Percentiles rank a stretch among this genome's conserved stretches.
Conservation (phyloP, 2,797 vertebrate genomes). For the Argyrosomus regius region DNA sequence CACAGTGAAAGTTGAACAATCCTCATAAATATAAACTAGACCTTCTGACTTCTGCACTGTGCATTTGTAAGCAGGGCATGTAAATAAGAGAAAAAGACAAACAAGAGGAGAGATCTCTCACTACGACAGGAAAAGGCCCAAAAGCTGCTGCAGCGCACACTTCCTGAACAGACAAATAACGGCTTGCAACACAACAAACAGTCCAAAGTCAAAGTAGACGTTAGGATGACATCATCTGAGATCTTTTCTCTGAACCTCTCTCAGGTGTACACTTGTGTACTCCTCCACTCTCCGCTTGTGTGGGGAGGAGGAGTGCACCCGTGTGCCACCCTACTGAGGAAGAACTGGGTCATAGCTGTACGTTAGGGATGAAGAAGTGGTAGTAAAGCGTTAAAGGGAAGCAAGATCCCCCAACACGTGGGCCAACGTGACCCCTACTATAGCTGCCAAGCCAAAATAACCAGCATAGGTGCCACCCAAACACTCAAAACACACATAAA, state of each 20-base stretch:
- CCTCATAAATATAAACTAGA: background rate
- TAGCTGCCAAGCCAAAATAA: conserved; percentile 79
- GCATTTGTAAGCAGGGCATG: background rate
- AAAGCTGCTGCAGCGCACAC: conserved; percentile 45
- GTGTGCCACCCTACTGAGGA: conserved; percentile 32
- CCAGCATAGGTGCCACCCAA: conserved; percentile 73
- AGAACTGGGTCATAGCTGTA: conserved; percentile 26
- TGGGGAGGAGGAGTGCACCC: conserved; percentile 9
- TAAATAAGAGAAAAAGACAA: conserved; percentile 20
- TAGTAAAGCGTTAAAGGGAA: conserved; percentile 74
- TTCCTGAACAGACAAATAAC: conserved; percentile 53
- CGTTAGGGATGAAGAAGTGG: conserved; percentile 52
- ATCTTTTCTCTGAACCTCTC: conserved; percentile 33
- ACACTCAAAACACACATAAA: conserved; percentile 76
- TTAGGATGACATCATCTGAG: conserved; percentile 34
- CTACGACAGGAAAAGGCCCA: conserved; percentile 22
- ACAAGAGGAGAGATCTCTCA: conserved; percentile 18
- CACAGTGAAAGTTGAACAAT: background rate
- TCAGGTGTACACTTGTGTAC: conserved; percentile 3
- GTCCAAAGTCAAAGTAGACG: conserved; percentile 42
- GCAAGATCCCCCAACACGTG: conserved; percentile 83
- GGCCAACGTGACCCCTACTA: conserved; percentile 81
- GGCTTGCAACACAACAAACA: conserved; percentile 46
- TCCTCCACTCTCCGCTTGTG: conserved; percentile 16
- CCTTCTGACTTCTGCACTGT: background rate